A percentile compares a stretch with the other conserved stretches of the same genome.
phyloP scores from a whole-genome alignment of 2,113 vertebrate genomes.

The Notarius lentiginosus region DNA sequence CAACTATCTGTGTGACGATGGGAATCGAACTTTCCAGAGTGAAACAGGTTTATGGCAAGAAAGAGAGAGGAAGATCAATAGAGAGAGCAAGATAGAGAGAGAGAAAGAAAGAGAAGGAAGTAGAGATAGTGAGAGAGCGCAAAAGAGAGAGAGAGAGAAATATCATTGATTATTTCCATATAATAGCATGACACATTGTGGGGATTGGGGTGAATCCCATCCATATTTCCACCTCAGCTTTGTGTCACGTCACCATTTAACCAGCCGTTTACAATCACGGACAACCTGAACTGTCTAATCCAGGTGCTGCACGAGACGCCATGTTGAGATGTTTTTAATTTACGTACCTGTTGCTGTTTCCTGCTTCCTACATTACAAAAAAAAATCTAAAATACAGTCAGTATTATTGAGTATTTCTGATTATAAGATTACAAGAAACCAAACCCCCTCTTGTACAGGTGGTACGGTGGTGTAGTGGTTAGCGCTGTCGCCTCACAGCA shows the following conservation, averaged over 20 bases:
- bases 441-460: neutral
- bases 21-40: too few relatives aligned
- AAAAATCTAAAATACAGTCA: neutral
- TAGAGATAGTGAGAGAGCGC: too few relatives aligned
- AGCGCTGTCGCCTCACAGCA: too few relatives aligned
- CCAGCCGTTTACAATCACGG: neutral
- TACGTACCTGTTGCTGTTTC: neutral
- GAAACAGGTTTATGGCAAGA: too few relatives aligned
- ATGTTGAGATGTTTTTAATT: neutral
- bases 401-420: neutral
- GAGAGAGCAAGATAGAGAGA: too few relatives aligned
- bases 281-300: neutral
- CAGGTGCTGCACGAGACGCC: neutral
- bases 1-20: too few relatives aligned
- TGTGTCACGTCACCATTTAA: neutral
- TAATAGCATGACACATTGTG: neutral
- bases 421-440: neutral
- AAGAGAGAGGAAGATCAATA: too few relatives aligned
- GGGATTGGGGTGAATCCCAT: neutral
- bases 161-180: neutral
- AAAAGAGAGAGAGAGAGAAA: too few relatives aligned
- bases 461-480: too few relatives aligned
- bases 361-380: neutral
- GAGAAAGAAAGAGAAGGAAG: too few relatives aligned
- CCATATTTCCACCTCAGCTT: neutral